These are phyloP conservation scores for Eidolon helvum DNA, from an alignment of 2,113 vertebrate genomes.

Conservation along the genomic window DNA sequence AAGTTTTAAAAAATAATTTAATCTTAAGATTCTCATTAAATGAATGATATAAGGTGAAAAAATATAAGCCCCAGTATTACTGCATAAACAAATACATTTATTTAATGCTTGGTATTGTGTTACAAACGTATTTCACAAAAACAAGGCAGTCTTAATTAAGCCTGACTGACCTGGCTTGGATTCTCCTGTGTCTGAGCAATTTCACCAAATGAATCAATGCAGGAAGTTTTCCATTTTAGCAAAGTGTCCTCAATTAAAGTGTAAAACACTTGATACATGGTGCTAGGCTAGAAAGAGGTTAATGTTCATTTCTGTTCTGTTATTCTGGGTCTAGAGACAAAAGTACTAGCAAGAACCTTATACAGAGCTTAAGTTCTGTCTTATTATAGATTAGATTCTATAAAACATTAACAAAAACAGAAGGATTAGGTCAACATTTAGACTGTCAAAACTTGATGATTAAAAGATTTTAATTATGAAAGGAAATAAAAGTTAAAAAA, in stretches of 20 bases:
- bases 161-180: neutral
- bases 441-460: neutral
- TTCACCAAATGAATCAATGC: neutral
- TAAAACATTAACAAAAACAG: conserved; percentile 58
- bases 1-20: neutral
- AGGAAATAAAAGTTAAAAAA: neutral
- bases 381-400: conserved; percentile 65
- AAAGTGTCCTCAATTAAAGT: neutral
- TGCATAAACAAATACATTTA: neutral
- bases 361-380: conserved; percentile 89
- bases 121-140: neutral
- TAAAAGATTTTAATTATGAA: neutral
- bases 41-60: neutral
- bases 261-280: neutral
- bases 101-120: neutral
- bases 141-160: neutral
- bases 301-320: neutral
- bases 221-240: neutral
- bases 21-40: neutral
- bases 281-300: neutral
- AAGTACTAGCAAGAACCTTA: conserved; percentile 84
- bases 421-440: neutral
- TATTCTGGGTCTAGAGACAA: conserved; percentile 82
- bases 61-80: neutral
- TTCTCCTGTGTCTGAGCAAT: neutral